Evolutionary conservation across 2,113 vertebrate genomes (phyloP).

Genomic region (Syngnathoides biaculeatus): DNA sequence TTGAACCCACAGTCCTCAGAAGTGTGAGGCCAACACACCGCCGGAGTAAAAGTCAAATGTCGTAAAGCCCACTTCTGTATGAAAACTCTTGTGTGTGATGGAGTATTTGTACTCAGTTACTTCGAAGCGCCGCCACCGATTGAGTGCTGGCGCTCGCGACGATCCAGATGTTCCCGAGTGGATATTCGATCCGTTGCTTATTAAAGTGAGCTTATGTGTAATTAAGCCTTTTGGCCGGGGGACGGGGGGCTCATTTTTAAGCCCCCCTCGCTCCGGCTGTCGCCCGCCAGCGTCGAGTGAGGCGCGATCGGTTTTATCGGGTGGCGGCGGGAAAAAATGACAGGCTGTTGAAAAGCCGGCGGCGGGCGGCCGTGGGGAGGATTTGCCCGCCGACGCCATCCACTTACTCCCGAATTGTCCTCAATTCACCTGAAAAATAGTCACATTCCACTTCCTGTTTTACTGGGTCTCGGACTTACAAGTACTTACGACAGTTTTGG

Average conservation of each 20-base stretch:
- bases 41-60: too few species aligned
- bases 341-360: conserved; percentile 41
- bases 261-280: conserved; percentile 31
- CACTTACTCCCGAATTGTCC: conserved; percentile 6
- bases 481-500: too few species aligned
- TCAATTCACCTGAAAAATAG: not conserved
- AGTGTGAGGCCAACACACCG: too few species aligned
- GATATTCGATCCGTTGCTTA: conserved; percentile 56
- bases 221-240: conserved; percentile 60
- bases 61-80: too few species aligned
- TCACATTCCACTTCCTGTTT: not conserved
- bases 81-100: not conserved
- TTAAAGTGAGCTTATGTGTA: conserved; percentile 65
- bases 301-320: conserved; percentile 48
- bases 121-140: not conserved
- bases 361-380: conserved; percentile 9
- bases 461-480: too few species aligned
- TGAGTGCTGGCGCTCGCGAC: conserved; percentile 42
- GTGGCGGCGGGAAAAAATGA: conserved; percentile 35
- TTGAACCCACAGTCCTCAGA: too few species aligned
- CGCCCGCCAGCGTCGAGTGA: conserved; percentile 45
- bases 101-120: not conserved
- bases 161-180: conserved; percentile 47
- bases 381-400: not conserved
- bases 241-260: conserved; percentile 47